These are phyloP conservation scores for Acipenser ruthenus DNA, from an alignment of 2,797 vertebrate species.

Conservation along the genomic window DNA sequence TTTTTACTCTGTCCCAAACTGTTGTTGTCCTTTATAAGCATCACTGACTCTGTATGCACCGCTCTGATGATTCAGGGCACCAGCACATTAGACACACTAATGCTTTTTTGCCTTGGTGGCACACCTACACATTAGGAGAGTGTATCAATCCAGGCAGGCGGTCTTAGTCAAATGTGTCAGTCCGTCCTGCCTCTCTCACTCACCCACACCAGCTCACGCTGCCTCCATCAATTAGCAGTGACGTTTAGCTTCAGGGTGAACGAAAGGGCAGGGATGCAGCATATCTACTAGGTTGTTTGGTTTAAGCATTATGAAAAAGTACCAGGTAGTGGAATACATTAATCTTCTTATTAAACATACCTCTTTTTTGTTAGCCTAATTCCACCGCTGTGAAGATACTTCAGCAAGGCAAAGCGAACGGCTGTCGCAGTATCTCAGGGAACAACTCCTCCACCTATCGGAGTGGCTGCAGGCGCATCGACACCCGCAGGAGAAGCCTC, in stretches of 20 bases:
- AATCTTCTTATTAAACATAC: no score
- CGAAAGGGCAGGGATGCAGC: no score
- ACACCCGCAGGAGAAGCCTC: constrained; percentile 51
- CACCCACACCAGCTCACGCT: no score
- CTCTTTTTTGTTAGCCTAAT: constrained; percentile 45
- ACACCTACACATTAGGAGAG: constrained; percentile 58
- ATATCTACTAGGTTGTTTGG: no score
- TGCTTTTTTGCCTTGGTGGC: constrained; percentile 59
- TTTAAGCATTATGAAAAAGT: no score
- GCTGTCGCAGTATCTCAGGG: constrained; percentile 33
- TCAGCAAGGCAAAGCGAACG: constrained; percentile 44
- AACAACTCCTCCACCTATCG: constrained; percentile 18
- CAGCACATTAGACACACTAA: constrained; percentile 59
- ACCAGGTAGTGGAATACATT: no score
- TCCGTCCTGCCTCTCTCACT: no score
- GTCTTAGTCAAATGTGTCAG: constrained; percentile 2
- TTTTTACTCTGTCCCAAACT: constrained; percentile 24
- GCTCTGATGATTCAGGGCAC: constrained; percentile 27
- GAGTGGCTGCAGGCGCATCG: constrained; percentile 41
- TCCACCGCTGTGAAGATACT: constrained; percentile 50
- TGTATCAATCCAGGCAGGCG: constrained; percentile 26
- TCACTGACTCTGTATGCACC: constrained; percentile 9
- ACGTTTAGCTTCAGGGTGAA: no score
- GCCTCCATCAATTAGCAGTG: no score
- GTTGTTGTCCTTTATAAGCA: constrained; percentile 23